These are phyloP conservation scores for Sprattus sprattus DNA, from an alignment of 2,113 vertebrate species.

Conservation along the genomic window DNA sequence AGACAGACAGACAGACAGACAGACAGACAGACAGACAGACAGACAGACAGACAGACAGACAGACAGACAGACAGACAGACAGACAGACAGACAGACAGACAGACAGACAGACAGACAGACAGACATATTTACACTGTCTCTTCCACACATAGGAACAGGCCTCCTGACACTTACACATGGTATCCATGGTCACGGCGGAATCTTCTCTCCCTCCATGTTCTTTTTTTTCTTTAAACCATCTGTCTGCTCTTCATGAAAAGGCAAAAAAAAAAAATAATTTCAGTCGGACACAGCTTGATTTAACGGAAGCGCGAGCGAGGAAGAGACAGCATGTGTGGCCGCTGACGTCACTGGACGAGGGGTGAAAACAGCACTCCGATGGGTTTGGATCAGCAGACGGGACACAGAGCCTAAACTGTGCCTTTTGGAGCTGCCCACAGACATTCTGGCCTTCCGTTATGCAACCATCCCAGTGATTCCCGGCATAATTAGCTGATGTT, in stretches of 20 bases:
- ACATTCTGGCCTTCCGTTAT: slow-evolving; percentile 8
- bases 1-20: slow-evolving; percentile 32
- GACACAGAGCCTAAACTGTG: slow-evolving; percentile 1
- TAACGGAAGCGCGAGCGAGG: background rate
- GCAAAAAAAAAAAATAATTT: slow-evolving; percentile 6
- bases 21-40: slow-evolving; percentile 31
- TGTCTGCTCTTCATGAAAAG: slow-evolving; percentile 4
- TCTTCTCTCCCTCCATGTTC: slow-evolving; percentile 6
- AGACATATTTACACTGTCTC: background rate
- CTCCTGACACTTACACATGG: slow-evolving; percentile 76
- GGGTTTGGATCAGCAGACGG: background rate
- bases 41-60: slow-evolving; percentile 13
- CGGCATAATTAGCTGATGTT: background rate
- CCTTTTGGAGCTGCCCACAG: background rate
- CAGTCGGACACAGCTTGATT: background rate
- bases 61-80: slow-evolving; percentile 28
- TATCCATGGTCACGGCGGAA: slow-evolving; percentile 75
- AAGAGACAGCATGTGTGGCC: slow-evolving; percentile 18
- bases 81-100: slow-evolving; percentile 37
- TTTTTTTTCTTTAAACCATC: slow-evolving; percentile 54
- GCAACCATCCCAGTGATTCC: background rate
- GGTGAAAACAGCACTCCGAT: background rate
- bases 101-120: slow-evolving; percentile 32
- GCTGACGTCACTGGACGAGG: background rate
- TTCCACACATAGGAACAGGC: background rate